These are phyloP conservation scores for Sinotaia quadrata DNA, from an alignment of 2,888 invertebrate species.

Conservation along the genomic window DNA sequence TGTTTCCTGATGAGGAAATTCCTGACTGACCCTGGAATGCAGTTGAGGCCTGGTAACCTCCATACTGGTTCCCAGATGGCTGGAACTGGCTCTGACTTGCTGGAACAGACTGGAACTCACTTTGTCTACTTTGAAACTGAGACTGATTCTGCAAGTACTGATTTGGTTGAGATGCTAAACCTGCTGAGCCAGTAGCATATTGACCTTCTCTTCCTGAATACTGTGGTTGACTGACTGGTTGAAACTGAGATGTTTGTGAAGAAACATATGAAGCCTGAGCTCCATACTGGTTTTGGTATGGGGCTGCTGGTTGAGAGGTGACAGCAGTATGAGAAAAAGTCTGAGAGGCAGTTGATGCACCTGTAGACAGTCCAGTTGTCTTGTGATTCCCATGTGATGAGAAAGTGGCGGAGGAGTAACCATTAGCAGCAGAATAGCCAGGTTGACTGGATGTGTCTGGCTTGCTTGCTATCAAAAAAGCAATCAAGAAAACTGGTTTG, in stretches of 20 bases:
- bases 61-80: constrained; percentile 47
- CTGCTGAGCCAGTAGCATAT: not conserved
- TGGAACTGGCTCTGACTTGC: constrained; percentile 42
- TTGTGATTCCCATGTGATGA: constrained; percentile 11
- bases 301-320: constrained; percentile 6
- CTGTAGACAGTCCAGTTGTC: constrained; percentile 5
- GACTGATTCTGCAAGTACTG: constrained; percentile 48
- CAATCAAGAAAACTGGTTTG: constrained; percentile 20
- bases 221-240: constrained; percentile 21
- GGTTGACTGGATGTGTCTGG: constrained; percentile 40
- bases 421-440: constrained; percentile 39
- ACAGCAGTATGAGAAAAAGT: constrained; percentile 9
- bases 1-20: constrained; percentile 32
- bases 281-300: constrained; percentile 21
- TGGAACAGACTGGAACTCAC: constrained; percentile 23
- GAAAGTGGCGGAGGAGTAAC: constrained; percentile 44
- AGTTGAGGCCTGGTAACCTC: constrained; percentile 29
- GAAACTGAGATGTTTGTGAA: not conserved
- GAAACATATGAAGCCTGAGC: constrained; percentile 17
- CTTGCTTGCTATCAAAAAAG: constrained; percentile 43
- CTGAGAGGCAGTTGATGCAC: constrained; percentile 8
- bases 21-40: constrained; percentile 39
- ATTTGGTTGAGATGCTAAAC: constrained; percentile 31
- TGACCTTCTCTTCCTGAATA: constrained; percentile 17
- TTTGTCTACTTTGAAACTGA: constrained; percentile 31